Evolutionary conservation across 2,888 invertebrate genomes (phyloP).

Genomic region (Leptinotarsa juncta): DNA sequence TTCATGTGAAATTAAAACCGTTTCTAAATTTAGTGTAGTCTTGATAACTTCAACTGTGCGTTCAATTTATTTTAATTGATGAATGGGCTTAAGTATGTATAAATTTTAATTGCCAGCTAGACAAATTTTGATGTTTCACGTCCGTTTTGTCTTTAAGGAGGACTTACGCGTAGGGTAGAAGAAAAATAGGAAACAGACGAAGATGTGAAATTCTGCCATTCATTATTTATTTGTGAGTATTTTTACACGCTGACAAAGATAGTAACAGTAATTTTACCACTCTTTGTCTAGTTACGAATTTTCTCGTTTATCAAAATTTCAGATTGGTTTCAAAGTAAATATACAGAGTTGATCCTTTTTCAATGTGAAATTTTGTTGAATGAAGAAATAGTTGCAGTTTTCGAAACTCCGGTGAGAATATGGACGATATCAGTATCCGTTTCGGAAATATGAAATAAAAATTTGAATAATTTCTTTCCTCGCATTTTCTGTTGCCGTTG

Average conservation of each 20-base stretch:
- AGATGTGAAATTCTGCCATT: background rate
- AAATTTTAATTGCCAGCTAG: constrained; percentile 42
- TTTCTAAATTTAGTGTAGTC: constrained; percentile 35
- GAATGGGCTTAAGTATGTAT: constrained; percentile 41
- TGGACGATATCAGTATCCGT: too few relatives aligned
- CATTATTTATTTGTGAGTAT: background rate
- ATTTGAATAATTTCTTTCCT: too few relatives aligned
- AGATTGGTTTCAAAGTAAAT: too few relatives aligned
- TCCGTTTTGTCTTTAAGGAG: background rate
- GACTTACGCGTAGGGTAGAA: background rate
- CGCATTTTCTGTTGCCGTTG: too few relatives aligned
- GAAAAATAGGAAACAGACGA: background rate
- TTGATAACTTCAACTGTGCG: constrained; percentile 38
- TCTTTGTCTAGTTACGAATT: too few relatives aligned
- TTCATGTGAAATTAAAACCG: constrained; percentile 6
- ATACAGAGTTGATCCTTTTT: too few relatives aligned
- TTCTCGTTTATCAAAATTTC: too few relatives aligned
- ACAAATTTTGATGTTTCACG: constrained; percentile 30
- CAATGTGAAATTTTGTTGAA: too few relatives aligned
- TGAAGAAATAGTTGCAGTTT: too few relatives aligned
- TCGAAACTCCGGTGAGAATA: too few relatives aligned
- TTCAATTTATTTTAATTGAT: constrained; percentile 45
- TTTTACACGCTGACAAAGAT: background rate
- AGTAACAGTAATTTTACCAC: too few relatives aligned
- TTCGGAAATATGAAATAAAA: too few relatives aligned